A percentile compares a stretch with the other conserved stretches of the same genome.
phyloP scores from a whole-genome alignment of 2,888 invertebrate species.

The Ornithoptera alexandrae region DNA sequence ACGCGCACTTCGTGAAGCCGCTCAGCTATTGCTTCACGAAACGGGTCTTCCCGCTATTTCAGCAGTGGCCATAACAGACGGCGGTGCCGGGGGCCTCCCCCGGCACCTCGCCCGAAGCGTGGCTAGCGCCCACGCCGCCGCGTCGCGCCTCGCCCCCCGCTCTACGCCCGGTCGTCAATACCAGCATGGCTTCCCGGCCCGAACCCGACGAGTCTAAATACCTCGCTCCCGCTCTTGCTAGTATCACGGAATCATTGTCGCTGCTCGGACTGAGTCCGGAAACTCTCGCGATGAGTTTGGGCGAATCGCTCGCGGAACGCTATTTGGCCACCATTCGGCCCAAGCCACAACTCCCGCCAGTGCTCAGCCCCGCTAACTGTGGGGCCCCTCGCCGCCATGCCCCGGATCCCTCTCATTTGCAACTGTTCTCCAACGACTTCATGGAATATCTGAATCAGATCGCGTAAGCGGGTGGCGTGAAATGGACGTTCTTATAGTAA shows the following conservation, averaged over 20 bases:
- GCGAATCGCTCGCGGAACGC: conserved; percentile 71
- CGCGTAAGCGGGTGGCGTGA: conserved; percentile 60
- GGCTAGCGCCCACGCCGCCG: conserved; percentile 68
- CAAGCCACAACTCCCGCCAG: conserved; percentile 53
- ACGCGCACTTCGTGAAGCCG: conserved; percentile 97
- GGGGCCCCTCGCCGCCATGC: conserved; percentile 52
- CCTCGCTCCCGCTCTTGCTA: conserved; percentile 58
- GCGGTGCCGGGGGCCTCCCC: conserved; percentile 83
- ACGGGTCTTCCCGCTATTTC: conserved; percentile 83
- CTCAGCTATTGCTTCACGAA: conserved; percentile 91
- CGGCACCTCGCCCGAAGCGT: conserved; percentile 70
- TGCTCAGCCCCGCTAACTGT: conserved; percentile 48
- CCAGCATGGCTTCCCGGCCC: conserved; percentile 70
- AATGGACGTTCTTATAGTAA: conserved; percentile 55
- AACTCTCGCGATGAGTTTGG: conserved; percentile 68
- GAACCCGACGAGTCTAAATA: conserved; percentile 56
- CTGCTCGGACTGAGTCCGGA: conserved; percentile 69
- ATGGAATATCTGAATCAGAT: conserved; percentile 82
- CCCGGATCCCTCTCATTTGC: conserved; percentile 64
- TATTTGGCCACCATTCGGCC: conserved; percentile 68
- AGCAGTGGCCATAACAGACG: conserved; percentile 94
- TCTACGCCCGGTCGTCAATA: conserved; percentile 74
- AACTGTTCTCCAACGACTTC: conserved; percentile 82
- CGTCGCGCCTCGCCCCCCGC: conserved; percentile 69
- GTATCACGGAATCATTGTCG: conserved; percentile 70